These are phyloP conservation scores for Semibalanus balanoides DNA, from an alignment of 1,140 invertebrate species.

Conservation along the genomic window DNA sequence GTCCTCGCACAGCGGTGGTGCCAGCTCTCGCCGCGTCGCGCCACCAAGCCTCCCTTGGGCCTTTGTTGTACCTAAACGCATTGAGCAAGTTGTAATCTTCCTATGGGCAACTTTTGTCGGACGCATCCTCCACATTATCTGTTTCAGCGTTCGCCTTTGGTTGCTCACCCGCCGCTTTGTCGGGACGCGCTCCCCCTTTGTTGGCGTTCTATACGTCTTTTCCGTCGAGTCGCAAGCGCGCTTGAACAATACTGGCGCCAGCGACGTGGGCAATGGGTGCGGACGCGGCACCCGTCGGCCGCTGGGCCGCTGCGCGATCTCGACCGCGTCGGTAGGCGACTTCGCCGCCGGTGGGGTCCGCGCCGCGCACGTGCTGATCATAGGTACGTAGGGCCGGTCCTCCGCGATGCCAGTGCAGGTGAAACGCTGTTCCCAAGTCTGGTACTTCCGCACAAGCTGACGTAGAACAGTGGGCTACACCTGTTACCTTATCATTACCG, in stretches of 20 bases:
- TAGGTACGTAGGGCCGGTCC: too few species aligned
- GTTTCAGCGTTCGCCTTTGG: background rate
- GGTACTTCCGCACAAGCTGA: too few species aligned
- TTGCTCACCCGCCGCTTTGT: background rate
- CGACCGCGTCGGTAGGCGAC: background rate
- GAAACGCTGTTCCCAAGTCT: too few species aligned
- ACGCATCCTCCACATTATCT: background rate
- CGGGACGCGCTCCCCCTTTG: background rate
- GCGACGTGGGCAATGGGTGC: background rate
- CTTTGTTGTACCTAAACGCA: background rate
- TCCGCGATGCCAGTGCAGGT: too few species aligned
- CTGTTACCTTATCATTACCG: too few species aligned
- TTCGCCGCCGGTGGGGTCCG: too few species aligned
- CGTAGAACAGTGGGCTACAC: too few species aligned
- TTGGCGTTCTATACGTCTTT: constrained; percentile 2
- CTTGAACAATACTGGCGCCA: background rate
- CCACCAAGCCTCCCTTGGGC: background rate
- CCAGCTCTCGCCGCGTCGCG: background rate
- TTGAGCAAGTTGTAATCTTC: constrained; percentile 2
- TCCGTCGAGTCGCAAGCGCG: background rate
- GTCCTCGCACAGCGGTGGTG: background rate
- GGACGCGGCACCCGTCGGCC: too few species aligned
- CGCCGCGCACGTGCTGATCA: too few species aligned
- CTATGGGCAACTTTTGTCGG: background rate
- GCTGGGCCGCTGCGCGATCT: background rate